Base-by-base conservation (phyloP, 2,113 vertebrate genomes). In the Crotalus tigris region DNA sequence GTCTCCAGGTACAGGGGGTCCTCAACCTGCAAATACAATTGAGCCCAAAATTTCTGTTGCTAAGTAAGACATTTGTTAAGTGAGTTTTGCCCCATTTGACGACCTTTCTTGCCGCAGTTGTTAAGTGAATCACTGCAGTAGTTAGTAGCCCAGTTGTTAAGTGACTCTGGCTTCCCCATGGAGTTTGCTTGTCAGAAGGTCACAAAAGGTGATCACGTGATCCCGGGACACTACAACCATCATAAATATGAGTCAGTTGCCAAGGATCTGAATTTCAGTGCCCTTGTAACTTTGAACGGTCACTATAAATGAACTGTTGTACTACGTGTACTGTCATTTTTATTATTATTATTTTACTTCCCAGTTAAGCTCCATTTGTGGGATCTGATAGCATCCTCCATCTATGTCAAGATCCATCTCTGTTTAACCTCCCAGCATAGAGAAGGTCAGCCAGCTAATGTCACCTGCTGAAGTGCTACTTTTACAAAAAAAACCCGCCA, bases 401-500 rank as follows among this genome's bases (percentile, higher is more conserved):
- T 81, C 15, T 21, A 81, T 39, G 33, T 81, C 17, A 39, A 81
- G 29, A 17, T 81, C n/a, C n/a, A 39, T 81, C n/a, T 39, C 33
- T 81, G 69, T 19, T 81, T 39, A 81, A 81, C 33, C 33, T 81
- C 33, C 33, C 69, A 81, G 33, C 3, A 0, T 21, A 39, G 33
- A 21, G 13, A 75, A 75, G 69, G 69, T 75, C 75, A 81, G 33
- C 17, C 75, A 81, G n/a, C 6, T 75, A 75, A 8, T 75, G 69
- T 75, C 69, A 75, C 69, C n/a, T 39, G 69, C 69, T 75, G 69
- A 75, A 75, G 69, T 1, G 54, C 19, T 81, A 19, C 69, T 39
- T 94, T 90, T 69, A 88, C 49, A 93, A 94, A 87, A 87, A 39
- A 39, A 39, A 1, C 1, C 1, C 93, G 53, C 21, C 64, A 91